Evolutionary conservation across 2,888 invertebrate species (phyloP).

Genomic region (Papilio gigon): DNA sequence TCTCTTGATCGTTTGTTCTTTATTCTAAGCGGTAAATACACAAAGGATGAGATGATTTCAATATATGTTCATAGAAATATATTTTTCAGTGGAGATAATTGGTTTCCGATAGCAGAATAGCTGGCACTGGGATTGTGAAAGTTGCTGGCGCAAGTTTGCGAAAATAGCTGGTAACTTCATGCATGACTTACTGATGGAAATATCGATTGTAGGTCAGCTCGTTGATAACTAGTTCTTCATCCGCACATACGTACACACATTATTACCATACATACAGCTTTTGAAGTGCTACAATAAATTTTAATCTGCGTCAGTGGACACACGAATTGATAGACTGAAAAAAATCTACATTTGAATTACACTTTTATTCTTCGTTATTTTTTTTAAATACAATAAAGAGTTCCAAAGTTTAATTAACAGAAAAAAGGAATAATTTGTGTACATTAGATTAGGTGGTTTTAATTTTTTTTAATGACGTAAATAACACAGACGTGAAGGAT

Average conservation of each 20-base stretch:
- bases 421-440: too few relatives aligned
- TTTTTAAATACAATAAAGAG: too few relatives aligned
- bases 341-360: neutral
- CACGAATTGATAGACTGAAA: neutral
- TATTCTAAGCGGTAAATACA: slow-evolving; percentile 9
- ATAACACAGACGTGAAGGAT: neutral
- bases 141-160: slow-evolving; percentile 37
- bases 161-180: slow-evolving; percentile 34
- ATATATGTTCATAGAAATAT: slow-evolving; percentile 5
- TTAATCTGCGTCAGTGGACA: slow-evolving; percentile 1
- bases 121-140: slow-evolving; percentile 33
- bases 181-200: slow-evolving; percentile 38
- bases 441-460: too few relatives aligned
- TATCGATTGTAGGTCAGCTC: slow-evolving; percentile 36
- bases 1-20: slow-evolving; percentile 5
- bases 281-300: neutral
- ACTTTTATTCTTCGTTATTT: too few relatives aligned
- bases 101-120: slow-evolving; percentile 27
- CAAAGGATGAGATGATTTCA: slow-evolving; percentile 8
- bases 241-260: neutral
- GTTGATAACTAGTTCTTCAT: slow-evolving; percentile 29
- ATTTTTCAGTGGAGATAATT: slow-evolving; percentile 7
- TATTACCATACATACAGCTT: slow-evolving; percentile 9
- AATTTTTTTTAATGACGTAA: too few relatives aligned
- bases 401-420: too few relatives aligned